These are phyloP conservation scores for Phainopepla nitens DNA, from an alignment of 2,113 vertebrate species.

Conservation along the genomic window DNA sequence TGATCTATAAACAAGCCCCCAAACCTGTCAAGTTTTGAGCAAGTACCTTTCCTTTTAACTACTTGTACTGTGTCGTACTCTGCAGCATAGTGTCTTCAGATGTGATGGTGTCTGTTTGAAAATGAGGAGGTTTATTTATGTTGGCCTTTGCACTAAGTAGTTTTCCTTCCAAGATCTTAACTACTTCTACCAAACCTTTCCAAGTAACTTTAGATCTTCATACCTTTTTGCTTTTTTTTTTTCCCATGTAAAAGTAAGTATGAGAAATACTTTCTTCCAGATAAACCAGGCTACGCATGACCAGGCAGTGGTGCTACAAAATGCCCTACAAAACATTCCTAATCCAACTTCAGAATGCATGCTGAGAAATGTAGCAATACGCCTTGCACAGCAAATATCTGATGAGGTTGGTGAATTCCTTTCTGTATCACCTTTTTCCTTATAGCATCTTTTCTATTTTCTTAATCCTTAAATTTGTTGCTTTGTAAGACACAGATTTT, in stretches of 20 bases:
- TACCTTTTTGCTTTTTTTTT: background rate
- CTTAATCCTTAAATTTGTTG: background rate
- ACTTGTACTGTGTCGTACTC: fast-evolving
- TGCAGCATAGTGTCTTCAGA: background rate
- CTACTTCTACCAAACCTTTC: background rate
- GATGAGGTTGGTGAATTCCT: conserved; percentile 86
- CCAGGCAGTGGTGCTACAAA: conserved; percentile 97
- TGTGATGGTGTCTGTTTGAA: background rate
- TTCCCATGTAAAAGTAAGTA: conserved; percentile 7
- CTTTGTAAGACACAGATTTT: background rate
- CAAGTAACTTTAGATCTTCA: background rate
- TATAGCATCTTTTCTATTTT: background rate
- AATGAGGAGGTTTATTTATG: background rate
- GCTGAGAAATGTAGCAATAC: conserved; percentile 97
- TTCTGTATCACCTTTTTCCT: background rate
- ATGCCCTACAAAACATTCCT: conserved; percentile 97
- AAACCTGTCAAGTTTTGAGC: background rate
- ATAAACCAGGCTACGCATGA: conserved; percentile 96
- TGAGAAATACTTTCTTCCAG: conserved; percentile 71
- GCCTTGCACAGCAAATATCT: conserved; percentile 97
- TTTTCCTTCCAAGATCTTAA: background rate
- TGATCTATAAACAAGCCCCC: background rate
- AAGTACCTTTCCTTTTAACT: background rate
- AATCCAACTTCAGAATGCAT: conserved; percentile 98
- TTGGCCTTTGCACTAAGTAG: background rate